Conservation (phyloP, 2,113 vertebrate genomes). For the Lepus timidus region DNA sequence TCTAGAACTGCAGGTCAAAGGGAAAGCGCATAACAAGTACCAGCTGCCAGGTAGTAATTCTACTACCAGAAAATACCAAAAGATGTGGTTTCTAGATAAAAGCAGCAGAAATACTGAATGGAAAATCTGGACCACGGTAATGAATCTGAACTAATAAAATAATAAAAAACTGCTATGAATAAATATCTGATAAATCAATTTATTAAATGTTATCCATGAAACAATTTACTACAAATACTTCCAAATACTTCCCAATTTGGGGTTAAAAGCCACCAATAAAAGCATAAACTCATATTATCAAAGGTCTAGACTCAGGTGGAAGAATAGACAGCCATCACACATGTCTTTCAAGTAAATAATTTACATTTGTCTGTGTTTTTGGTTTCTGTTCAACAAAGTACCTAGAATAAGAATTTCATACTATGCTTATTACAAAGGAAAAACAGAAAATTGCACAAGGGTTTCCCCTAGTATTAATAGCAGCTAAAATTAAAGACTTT, state of each 20-base stretch:
- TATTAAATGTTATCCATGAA: neutral
- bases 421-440: conserved; percentile 40
- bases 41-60: neutral
- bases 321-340: neutral
- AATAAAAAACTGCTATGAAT: neutral
- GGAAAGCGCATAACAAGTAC: neutral
- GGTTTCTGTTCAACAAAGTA: neutral
- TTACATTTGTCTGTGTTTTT: conserved; percentile 24
- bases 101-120: neutral
- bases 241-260: neutral
- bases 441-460: neutral
- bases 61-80: neutral
- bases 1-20: neutral
- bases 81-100: neutral
- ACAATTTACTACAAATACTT: conserved; percentile 57
- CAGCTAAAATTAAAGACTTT: neutral
- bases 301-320: conserved; percentile 1
- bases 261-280: conserved; percentile 30
- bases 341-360: neutral
- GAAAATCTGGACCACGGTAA: neutral
- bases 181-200: neutral
- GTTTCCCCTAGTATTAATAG: neutral
- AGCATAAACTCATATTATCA: neutral
- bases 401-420: neutral
- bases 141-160: neutral